Evolutionary conservation across 2,888 invertebrate species (phyloP).

Genomic region (Camptogramma bilineatum): DNA sequence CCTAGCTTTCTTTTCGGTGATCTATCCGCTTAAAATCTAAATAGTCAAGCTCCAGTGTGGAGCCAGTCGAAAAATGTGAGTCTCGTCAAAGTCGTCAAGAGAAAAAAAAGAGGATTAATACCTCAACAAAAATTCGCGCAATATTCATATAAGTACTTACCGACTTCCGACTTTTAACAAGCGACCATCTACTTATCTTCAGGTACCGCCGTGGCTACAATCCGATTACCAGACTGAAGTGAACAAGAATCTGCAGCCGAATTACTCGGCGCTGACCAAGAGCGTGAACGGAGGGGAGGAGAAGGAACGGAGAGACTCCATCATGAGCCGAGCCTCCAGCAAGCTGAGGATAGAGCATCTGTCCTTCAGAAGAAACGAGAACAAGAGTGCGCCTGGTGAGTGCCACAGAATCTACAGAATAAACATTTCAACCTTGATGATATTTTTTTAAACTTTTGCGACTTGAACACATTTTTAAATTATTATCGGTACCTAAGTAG

Average conservation of each 20-base stretch:
- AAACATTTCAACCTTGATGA: neutral
- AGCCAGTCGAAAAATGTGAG: too few species aligned
- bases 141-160: too few species aligned
- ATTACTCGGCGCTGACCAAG: slow-evolving; percentile 74
- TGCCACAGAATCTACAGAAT: neutral
- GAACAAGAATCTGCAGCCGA: slow-evolving; percentile 80
- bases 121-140: too few species aligned
- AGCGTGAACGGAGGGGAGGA: slow-evolving; percentile 73
- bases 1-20: too few species aligned
- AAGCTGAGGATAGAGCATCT: slow-evolving; percentile 78
- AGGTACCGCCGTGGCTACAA: slow-evolving; percentile 92
- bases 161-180: too few species aligned
- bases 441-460: too few species aligned
- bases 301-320: slow-evolving; percentile 73
- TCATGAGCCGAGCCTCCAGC: slow-evolving; percentile 78
- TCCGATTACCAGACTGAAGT: slow-evolving; percentile 86
- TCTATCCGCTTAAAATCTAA: too few species aligned
- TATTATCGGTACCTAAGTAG: too few species aligned
- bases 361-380: slow-evolving; percentile 69
- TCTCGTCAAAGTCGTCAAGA: too few species aligned
- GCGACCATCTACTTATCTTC: slow-evolving; percentile 18
- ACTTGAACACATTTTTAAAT: too few species aligned
- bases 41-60: too few species aligned
- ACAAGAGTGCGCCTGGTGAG: slow-evolving; percentile 62
- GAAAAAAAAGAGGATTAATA: too few species aligned